Evolutionary conservation across 2,888 invertebrate genomes (phyloP), one percentile per base, ranked within the genome.

Genomic region (Drosophila antonietae): DNA sequence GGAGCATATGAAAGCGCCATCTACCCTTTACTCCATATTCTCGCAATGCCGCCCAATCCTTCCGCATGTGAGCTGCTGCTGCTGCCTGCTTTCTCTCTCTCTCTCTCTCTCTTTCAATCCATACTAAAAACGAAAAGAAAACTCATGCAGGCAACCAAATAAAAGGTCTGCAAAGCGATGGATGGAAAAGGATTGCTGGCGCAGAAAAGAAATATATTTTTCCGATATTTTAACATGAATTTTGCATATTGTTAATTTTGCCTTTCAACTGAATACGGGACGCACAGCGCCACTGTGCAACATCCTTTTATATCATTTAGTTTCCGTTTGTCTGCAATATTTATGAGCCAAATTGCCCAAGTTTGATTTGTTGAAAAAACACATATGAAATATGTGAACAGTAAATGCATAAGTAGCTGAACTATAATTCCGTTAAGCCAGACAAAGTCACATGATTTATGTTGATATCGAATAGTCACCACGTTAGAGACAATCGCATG

Each of bases 191-290:
- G 80, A 80, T 89, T 89, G 84, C 88, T 78, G 53, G 81, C 57
- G 72, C 75, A 78, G 81, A 60, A 86, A 81, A 88, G 89, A 88
- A 77, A 83, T 80, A 82, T 80, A 83, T 83, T 90, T 88, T 90
- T 90, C 90, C 85, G 91, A 90, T 90, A 90, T 90, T 90, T 90
- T 82, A 90, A 90, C 90, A 90, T 90, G 89, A 89, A 90, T 90
- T 90, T 90, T 90, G 88, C 83, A 90, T 90, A 90, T 90, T 90
- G 89, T 90, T 90, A 89, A 89, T 90, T 88, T 86, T 77, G 82
- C 82, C 73, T 87, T 86, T 84, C 88, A 83, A 70, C 75, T 71
- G 68, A 71, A 86, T 79, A 65, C 78, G 69, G 62, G 10, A 59
- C 75, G 53, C 68, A 68, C 53, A 77, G 69, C 51, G 58, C 56